Evolutionary conservation across 30 jellyfish, hydroid and myxozoan genomes (phyloP).

Genomic region (Aurelia aurita complex sp. Pacific): DNA sequence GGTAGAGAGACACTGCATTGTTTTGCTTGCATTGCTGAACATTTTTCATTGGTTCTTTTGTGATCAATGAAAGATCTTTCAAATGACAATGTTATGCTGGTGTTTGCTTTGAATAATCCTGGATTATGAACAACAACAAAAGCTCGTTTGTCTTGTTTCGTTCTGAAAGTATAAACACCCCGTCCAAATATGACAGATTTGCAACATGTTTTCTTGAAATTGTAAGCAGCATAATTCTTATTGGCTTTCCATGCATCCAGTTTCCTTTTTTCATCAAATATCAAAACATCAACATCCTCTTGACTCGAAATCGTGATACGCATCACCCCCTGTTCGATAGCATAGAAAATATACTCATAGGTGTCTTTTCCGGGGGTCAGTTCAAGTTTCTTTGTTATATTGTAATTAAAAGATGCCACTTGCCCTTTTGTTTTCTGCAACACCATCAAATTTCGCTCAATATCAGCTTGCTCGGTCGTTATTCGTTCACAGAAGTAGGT

Average conservation of each 20-base stretch:
- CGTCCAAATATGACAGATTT: conserved; percentile 17
- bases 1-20: conserved; percentile 65
- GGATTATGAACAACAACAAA: conserved; percentile 33
- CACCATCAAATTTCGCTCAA: conserved; percentile 35
- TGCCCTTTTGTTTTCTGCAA: conserved; percentile 21
- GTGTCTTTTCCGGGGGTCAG: conserved; percentile 12
- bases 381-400: neutral
- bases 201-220: conserved; percentile 55
- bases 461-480: conserved; percentile 17
- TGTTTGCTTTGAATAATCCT: neutral
- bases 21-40: conserved; percentile 29
- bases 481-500: conserved; percentile 69
- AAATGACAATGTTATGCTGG: conserved; percentile 9
- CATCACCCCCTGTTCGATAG: conserved; percentile 46
- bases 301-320: conserved; percentile 26
- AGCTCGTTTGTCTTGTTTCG: conserved; percentile 43
- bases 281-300: conserved; percentile 40
- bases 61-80: conserved; percentile 41
- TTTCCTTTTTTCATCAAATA: conserved; percentile 43
- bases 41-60: conserved; percentile 13
- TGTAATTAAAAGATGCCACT: conserved; percentile 32
- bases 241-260: conserved; percentile 61
- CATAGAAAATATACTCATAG: conserved; percentile 38
- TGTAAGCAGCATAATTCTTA: conserved; percentile 52
- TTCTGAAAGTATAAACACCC: conserved; percentile 41